Base-by-base conservation (phyloP, 2,113 vertebrate species). In the Andinoacara biseriatus region DNA sequence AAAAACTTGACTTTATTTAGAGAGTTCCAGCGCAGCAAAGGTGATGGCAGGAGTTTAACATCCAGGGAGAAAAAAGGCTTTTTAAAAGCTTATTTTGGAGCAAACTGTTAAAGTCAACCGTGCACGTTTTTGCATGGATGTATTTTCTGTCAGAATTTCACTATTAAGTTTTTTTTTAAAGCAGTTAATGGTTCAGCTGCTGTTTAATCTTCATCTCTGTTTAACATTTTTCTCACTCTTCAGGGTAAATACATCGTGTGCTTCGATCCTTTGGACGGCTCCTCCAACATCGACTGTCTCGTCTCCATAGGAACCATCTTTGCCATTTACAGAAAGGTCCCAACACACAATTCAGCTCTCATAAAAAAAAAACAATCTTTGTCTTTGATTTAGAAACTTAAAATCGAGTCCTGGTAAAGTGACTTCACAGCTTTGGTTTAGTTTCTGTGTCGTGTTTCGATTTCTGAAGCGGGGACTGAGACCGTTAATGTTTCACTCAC, bases 161-260 rank as follows among this genome's bases (percentile, higher is more conserved):
- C 5, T 22, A 5, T 22, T 2, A 57, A 2, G n/a, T 22, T 57
- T 3, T 26, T 26, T 20, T 22, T 11, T 2, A 5, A 57, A 7
- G 10, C 20, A 10, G 20, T 56, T n/a, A 56, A 56, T 11, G 52
- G 18, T 54, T 54, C 20, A n/a, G n/a, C 3, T n/a, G 3, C 9
- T 56, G 9, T 56, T 56, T 46, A 46, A 46, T 46, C 9, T 20
- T n/a, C 7, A 10, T 5, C 0, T 29, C 15, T n/a, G 0, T 31
- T 20, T 31, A 31, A 52, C 43, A 29, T 18, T 72, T 3, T 0
- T 52, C 18, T 17, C 24, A 52, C 80, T 31, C 56, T 89, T 79
- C 92, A 99, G 98, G 98, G 98, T 29, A 99, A 99, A 96, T 99
- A 99, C 63, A 92, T 99, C 35, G 97, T 99, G 91, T 99, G 98